Evolutionary conservation across 2,888 invertebrate species (phyloP).

Genomic region (Silvanus unidentatus): DNA sequence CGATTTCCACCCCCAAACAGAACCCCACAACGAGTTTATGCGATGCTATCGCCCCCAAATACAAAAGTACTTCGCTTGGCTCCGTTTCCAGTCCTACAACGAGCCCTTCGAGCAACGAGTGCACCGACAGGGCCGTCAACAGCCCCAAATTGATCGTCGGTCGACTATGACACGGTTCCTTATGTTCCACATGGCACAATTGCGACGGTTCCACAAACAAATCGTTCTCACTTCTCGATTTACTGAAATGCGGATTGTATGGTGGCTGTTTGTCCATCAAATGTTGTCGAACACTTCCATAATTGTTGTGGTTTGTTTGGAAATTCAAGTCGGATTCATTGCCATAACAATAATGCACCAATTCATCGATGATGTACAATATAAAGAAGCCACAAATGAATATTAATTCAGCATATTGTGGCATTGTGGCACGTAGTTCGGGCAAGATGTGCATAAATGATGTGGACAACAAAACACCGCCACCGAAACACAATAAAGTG

Average conservation of each 20-base stretch:
- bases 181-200: constrained; percentile 62
- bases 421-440: constrained; percentile 56
- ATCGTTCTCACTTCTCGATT: constrained; percentile 27
- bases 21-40: constrained; percentile 80
- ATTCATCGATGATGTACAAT: constrained; percentile 67
- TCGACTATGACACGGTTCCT: constrained; percentile 58
- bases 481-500: constrained; percentile 70
- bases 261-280: constrained; percentile 20
- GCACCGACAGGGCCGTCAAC: constrained; percentile 68
- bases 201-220: constrained; percentile 34
- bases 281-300: constrained; percentile 16
- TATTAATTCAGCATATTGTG: constrained; percentile 57
- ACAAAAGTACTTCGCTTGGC: constrained; percentile 52
- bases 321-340: constrained; percentile 36
- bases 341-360: constrained; percentile 62
- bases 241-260: constrained; percentile 30
- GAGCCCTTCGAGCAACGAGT: constrained; percentile 73
- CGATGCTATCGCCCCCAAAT: constrained; percentile 62
- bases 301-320: constrained; percentile 4
- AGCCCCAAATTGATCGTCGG: constrained; percentile 62
- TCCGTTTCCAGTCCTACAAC: constrained; percentile 72
- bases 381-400: constrained; percentile 66
- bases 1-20: constrained; percentile 70
- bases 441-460: constrained; percentile 74
- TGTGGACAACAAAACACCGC: constrained; percentile 72